Base-by-base conservation (phyloP, 2,113 vertebrate species). In the Poecile atricapillus region DNA sequence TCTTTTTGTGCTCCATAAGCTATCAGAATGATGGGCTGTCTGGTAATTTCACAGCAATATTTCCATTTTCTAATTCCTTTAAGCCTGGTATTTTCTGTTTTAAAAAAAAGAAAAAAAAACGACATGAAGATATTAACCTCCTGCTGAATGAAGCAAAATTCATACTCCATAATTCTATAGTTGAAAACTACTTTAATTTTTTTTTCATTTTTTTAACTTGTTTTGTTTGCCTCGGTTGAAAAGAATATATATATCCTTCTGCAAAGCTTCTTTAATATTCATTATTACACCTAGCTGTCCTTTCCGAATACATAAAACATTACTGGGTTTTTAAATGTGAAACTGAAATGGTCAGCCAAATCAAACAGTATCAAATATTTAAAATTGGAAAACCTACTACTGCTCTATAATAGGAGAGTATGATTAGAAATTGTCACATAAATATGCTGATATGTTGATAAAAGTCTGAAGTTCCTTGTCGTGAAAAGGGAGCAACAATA, bases 181-280 rank as follows among this genome's bases (percentile, higher is more conserved):
- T 80, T 83, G 18, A 92, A 50, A 60, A 76, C 0, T 0, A 0
- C 2, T 58, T 49, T 24, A 12, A 2, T 17, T 49, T 78, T 60
- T 43, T 50, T 52, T 80, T n/a, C 2, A n/a, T 83, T 83, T 62
- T 9, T 94, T 10, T 14, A 31, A 25, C 10, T 63, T 77, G 1
- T 39, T 60, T 70, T 74, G 3, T 39, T 53, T 5, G 9, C 2
- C 7, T 83, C 19, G 60, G 14, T 24, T 65, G 33, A 70, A 35
- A 79, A 93, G 10, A 14, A 31, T 4, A 13, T 23, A 13, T 37
- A 3, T 46, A 41, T 31, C 13, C 4, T 60, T 4, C 37, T 60
- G 7, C 60, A 71, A 90, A 44, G 1, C 9, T 65, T 46, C 43
- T 74, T 76, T 60, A 44, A 17, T 52, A 39, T 56, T 78, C 11